Evolutionary conservation across 2,113 vertebrate genomes (phyloP), one percentile per base, ranked within the genome.

Genomic region (Sitta europaea): DNA sequence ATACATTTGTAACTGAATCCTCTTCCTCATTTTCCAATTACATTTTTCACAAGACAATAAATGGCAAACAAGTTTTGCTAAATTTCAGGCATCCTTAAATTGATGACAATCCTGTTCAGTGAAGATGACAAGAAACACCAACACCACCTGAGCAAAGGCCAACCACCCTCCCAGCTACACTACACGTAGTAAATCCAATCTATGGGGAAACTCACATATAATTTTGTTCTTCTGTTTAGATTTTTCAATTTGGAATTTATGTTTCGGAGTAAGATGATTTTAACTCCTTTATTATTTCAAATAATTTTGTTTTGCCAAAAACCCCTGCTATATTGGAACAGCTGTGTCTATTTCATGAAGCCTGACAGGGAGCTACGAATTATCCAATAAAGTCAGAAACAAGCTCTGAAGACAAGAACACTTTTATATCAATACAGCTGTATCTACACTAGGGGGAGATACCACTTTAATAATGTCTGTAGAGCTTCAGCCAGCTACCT

Each of bases 361-460:
- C 14, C 17, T 90, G 59, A 82, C 62, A 55, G 59, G 42, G 47
- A 90, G 55, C 86, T 72, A 88, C 6, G 5, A 73, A 86, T 72
- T 75, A 70, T 24, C 51, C 86, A 88, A 33, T 45, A 15, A 85
- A 78, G 63, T 40, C 73, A 57, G 61, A 61, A 86, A 61, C 24
- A 73, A 83, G 63, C 31, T 92, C 68, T 48, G 63, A 72, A 93
- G 58, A 66, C 1, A 27, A 0, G 1, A 91, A 38, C 27, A 45
- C 21, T 92, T 79, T 42, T 29, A 29, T 17, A 84, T n/a, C 93
- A 94, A 40, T 96, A 65, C 88, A 95, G 75, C 78, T 90, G 36
- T 76, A 84, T 35, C 86, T 83, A 97, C 95, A 78, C 96, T 96
- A 96, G 96, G 55, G 90, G 93, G 95, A 24, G 92, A 95, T 93